These are phyloP conservation scores for Ammospiza nelsoni DNA, from an alignment of 2,113 vertebrate genomes.

Conservation along the genomic window DNA sequence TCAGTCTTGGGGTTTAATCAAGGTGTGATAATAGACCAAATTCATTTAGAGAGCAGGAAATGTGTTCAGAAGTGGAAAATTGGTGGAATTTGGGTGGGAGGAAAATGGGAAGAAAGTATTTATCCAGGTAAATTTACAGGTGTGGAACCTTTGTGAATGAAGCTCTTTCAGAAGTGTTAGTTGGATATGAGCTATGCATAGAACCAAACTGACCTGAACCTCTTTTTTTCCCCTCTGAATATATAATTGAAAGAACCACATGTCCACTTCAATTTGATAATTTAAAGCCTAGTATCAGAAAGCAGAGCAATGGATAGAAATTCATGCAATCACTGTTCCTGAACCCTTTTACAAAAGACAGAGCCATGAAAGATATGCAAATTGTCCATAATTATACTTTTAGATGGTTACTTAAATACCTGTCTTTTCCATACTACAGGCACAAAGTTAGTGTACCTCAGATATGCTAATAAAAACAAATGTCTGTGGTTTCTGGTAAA, in stretches of 20 bases:
- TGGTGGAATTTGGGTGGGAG: not conserved
- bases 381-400: slow-evolving; percentile 67
- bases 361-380: slow-evolving; percentile 58
- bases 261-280: not conserved
- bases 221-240: not conserved
- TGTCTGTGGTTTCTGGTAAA: slow-evolving; percentile 63
- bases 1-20: not conserved
- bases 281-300: slow-evolving; percentile 7
- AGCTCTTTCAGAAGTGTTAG: not conserved
- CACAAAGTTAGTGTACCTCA: slow-evolving; percentile 59
- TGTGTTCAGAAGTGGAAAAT: not conserved
- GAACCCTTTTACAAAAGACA: slow-evolving; percentile 19
- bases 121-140: not conserved
- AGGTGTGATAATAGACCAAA: not conserved
- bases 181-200: not conserved
- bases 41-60: not conserved
- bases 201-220: not conserved
- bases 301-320: not conserved
- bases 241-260: not conserved
- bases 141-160: not conserved
- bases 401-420: slow-evolving; percentile 68
- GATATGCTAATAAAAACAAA: slow-evolving; percentile 72
- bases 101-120: not conserved
- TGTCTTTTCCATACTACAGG: slow-evolving; percentile 65
- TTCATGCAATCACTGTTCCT: not conserved